These are phyloP conservation scores for Hirtodrosophila trivittata DNA, from an alignment of 2,888 invertebrate genomes.

Conservation along the genomic window DNA sequence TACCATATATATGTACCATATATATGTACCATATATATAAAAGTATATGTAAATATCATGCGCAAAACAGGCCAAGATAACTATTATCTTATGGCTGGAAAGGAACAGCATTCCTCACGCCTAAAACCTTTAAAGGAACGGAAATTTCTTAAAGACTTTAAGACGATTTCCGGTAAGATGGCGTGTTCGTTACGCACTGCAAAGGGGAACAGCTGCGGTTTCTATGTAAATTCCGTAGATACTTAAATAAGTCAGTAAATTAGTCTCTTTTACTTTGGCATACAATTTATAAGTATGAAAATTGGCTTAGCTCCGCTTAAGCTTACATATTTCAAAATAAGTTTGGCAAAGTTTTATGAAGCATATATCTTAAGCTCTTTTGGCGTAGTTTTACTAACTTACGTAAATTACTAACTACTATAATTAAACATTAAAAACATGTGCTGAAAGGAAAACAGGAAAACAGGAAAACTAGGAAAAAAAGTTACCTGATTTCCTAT, in stretches of 20 bases:
- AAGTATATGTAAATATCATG: slow-evolving; percentile 21
- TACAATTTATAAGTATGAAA: background rate
- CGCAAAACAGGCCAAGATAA: slow-evolving; percentile 10
- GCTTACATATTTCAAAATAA: background rate
- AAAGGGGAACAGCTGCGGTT: slow-evolving; percentile 12
- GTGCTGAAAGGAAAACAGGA: too few relatives aligned
- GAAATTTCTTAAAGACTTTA: slow-evolving; percentile 26
- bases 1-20: too few relatives aligned
- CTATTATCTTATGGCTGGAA: slow-evolving; percentile 6
- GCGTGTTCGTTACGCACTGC: background rate
- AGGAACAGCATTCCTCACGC: slow-evolving; percentile 2
- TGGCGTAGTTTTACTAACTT: too few relatives aligned
- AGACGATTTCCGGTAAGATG: slow-evolving; percentile 32
- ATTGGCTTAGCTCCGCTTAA: too few relatives aligned
- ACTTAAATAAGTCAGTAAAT: slow-evolving; percentile 29
- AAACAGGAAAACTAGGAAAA: too few relatives aligned
- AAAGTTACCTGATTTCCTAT: slow-evolving; percentile 19
- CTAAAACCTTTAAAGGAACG: slow-evolving; percentile 19
- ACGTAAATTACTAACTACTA: too few relatives aligned
- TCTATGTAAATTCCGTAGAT: slow-evolving; percentile 7
- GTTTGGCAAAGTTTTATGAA: too few relatives aligned
- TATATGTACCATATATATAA: too few relatives aligned
- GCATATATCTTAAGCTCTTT: too few relatives aligned
- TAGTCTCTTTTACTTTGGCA: slow-evolving; percentile 6
- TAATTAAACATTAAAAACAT: too few relatives aligned